Evolutionary conservation across 2,113 vertebrate genomes (phyloP).

Genomic region (human): DNA sequence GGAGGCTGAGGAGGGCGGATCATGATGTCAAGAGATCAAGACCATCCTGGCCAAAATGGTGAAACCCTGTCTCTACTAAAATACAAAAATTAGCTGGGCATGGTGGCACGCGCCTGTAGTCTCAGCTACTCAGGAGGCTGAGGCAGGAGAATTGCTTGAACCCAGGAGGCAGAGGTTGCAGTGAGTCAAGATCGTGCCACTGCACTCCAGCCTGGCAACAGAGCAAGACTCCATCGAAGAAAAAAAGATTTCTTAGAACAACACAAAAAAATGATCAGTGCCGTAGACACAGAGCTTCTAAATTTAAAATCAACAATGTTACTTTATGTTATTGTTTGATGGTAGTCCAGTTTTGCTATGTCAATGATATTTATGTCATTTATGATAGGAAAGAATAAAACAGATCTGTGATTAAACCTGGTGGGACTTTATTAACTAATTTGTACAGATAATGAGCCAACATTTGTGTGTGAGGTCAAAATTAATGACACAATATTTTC

Average conservation of each 20-base stretch:
- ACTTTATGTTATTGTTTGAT: neutral
- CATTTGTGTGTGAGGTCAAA: neutral
- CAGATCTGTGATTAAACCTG: neutral
- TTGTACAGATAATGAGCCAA: neutral
- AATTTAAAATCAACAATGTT: neutral
- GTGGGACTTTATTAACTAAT: conserved; percentile 33
- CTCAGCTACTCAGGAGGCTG: no score
- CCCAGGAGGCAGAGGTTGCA: no score
- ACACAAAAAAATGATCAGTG: neutral
- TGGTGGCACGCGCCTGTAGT: no score
- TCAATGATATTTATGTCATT: neutral
- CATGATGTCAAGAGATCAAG: no score
- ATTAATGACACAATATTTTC: neutral
- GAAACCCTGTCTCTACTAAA: no score
- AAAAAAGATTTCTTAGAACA: neutral
- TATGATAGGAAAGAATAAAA: neutral
- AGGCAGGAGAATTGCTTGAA: no score
- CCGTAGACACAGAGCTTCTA: neutral
- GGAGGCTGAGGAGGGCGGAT: no score
- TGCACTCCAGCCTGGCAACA: no score
- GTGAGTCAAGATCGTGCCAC: no score
- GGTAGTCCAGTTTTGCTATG: neutral
- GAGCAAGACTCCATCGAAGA: no score
- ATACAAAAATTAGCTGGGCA: no score
- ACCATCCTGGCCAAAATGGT: no score